Evolutionary conservation across 2,113 vertebrate species (phyloP), one percentile per base, ranked within the genome.

Genomic region (Eudyptes chrysolophus): DNA sequence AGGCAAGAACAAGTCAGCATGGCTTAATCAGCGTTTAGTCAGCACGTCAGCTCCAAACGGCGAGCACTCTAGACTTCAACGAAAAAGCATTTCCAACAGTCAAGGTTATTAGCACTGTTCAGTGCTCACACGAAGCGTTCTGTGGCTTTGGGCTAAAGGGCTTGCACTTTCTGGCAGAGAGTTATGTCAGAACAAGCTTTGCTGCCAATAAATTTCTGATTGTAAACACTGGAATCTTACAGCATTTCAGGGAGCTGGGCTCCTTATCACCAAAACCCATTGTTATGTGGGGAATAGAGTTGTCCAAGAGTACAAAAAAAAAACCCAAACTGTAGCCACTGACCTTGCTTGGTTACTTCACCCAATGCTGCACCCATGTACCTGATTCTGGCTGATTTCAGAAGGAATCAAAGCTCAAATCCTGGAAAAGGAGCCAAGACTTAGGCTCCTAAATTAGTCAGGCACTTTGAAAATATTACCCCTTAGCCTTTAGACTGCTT

Each of bases 401-500:
- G 71, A 72, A 66, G n/a, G 72, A 83, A 74, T 12, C 1, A 7
- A 64, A 62, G 64, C 40, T 88, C 60, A 74, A 65, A 70, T 85
- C n/a, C 69, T 91, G 69, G 16, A 51, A 85, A 55, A 78, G 15
- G 19, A 79, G 65, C 55, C 68, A 72, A 93, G n/a, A 83, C 38
- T 29, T 65, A 78, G 46, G 42, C 46, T 93, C 57, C 77, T 85
- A 70, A 95, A 90, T 90, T 74, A 89, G 52, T 69, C 62, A 70
- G 32, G 32, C 61, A 62, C 74, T 93, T 91, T 69, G 69, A 76
- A 97, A 95, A 95, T 87, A 89, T 46, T 85, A 85, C 27, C 29
- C 58, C 26, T 81, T 92, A 65, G 58, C 40, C 70, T 92, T 89
- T 90, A 75, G 81, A 82, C 44, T 57, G 44, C 42, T 91, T 95